phyloP scores from a whole-genome alignment of 2,113 vertebrate species.

The Orthonyx spaldingii region DNA sequence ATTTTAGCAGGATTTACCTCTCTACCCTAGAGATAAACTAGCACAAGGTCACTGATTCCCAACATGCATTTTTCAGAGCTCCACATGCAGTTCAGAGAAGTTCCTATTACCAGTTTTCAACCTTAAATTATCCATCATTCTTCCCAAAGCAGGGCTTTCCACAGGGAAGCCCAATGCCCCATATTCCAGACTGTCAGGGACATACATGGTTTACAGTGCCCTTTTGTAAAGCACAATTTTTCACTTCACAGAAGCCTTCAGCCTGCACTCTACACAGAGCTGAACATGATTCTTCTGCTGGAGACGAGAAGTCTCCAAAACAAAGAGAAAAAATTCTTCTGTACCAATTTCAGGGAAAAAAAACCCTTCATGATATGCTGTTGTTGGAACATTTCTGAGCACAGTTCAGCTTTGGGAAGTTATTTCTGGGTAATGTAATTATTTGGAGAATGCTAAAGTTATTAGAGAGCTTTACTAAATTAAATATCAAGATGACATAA shows the following conservation, averaged over 20 bases:
- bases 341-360: neutral
- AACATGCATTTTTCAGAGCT: accelerated
- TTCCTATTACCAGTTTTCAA: neutral
- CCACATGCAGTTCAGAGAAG: neutral
- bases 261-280: neutral
- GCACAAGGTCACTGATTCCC: neutral
- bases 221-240: neutral
- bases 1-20: neutral
- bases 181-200: neutral
- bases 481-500: neutral
- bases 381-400: neutral
- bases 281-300: neutral
- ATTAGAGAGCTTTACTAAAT: neutral
- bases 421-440: neutral
- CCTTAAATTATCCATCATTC: neutral
- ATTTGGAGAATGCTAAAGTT: neutral
- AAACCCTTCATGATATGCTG: neutral
- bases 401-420: neutral
- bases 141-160: neutral
- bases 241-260: neutral
- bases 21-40: neutral
- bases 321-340: neutral
- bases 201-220: neutral
- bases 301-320: neutral
- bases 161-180: neutral